Conservation (phyloP, 2,797 vertebrate species). For the Sphenopsis melanotis region DNA sequence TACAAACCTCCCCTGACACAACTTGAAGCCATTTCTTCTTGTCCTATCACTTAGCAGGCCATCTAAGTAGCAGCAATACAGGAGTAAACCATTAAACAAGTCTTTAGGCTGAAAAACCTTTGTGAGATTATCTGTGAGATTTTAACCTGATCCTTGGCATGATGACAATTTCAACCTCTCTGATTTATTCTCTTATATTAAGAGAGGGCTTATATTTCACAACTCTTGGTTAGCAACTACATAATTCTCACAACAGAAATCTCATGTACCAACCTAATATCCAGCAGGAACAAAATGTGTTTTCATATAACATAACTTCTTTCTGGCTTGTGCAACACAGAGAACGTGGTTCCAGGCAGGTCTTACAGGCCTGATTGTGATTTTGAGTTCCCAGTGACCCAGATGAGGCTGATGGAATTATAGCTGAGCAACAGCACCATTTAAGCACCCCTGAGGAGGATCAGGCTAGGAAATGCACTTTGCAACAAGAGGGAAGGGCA, state of each 20-base stretch:
- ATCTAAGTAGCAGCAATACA: neutral
- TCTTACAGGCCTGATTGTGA: neutral
- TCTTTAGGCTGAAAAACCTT: neutral
- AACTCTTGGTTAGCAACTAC: neutral
- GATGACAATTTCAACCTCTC: neutral
- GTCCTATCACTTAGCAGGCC: neutral
- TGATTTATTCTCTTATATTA: neutral
- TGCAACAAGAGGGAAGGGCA: neutral
- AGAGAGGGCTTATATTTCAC: neutral
- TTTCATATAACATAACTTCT: neutral
- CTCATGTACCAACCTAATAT: neutral
- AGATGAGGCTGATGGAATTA: neutral
- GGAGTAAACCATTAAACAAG: neutral
- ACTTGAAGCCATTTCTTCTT: neutral
- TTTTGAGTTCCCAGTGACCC: neutral
- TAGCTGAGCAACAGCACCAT: neutral
- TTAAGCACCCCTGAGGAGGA: neutral
- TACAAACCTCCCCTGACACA: neutral
- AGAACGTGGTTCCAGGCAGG: neutral
- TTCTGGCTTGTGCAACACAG: neutral
- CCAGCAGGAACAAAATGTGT: neutral
- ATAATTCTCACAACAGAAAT: neutral
- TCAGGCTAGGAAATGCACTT: neutral
- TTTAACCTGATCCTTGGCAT: neutral
- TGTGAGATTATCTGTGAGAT: neutral